Conservation (phyloP, 2,113 vertebrate genomes). For the Tauraco erythrolophus region DNA sequence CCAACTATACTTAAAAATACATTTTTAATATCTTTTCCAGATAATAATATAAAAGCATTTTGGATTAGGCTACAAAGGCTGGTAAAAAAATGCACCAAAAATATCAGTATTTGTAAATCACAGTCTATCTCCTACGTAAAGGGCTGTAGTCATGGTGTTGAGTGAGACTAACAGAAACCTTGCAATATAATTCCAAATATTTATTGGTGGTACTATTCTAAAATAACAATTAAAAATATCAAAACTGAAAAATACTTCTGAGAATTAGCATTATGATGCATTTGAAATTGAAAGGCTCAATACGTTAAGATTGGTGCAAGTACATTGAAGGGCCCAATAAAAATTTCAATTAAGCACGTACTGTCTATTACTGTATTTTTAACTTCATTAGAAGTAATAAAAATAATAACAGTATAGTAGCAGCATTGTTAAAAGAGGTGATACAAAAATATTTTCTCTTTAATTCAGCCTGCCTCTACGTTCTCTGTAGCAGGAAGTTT, state of each 20-base stretch:
- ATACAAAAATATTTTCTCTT: background rate
- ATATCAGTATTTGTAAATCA: background rate
- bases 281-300: background rate
- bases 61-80: background rate
- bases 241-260: background rate
- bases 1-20: background rate
- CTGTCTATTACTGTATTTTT: background rate
- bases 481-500: background rate
- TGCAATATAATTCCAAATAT: background rate
- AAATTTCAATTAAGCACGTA: background rate
- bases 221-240: background rate
- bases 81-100: background rate
- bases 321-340: background rate
- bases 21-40: background rate
- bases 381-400: background rate
- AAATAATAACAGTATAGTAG: background rate
- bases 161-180: background rate
- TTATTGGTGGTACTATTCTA: background rate
- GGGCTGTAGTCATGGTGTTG: background rate
- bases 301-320: background rate
- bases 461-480: background rate
- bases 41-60: background rate
- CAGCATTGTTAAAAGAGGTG: background rate
- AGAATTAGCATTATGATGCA: background rate
- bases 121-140: rapidly evolving